These are phyloP conservation scores for Chrysopa pallens DNA, from an alignment of 1,140 invertebrate genomes.

Conservation along the genomic window DNA sequence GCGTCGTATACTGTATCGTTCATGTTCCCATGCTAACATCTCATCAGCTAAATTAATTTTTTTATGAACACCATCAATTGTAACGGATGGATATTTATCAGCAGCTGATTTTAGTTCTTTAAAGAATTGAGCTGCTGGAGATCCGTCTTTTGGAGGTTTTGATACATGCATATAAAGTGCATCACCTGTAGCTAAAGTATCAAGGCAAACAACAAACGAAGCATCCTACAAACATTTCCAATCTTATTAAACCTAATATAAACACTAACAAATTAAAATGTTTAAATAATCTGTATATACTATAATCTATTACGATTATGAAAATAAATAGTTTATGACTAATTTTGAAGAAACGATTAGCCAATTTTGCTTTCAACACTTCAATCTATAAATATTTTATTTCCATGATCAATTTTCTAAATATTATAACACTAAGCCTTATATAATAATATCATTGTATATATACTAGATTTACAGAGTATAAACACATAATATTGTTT, in stretches of 20 bases:
- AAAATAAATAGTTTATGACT: too few species aligned
- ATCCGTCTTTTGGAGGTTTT: slow-evolving; percentile 81
- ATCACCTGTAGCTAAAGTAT: slow-evolving; percentile 54
- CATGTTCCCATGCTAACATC: slow-evolving; percentile 90
- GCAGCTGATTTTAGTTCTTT: slow-evolving; percentile 43
- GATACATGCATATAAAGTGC: slow-evolving; percentile 82
- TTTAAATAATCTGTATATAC: too few species aligned
- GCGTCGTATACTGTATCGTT: slow-evolving; percentile 81
- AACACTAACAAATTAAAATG: too few species aligned
- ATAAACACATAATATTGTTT: not conserved
- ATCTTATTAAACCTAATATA: too few species aligned
- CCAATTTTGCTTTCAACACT: too few species aligned
- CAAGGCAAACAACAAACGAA: slow-evolving; percentile 80
- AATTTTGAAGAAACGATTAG: too few species aligned
- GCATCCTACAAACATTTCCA: slow-evolving; percentile 48
- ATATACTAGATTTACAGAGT: too few species aligned
- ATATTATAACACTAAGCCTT: too few species aligned
- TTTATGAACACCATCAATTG: slow-evolving; percentile 74
- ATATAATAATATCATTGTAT: too few species aligned
- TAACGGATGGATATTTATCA: slow-evolving; percentile 27
- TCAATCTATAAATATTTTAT: too few species aligned
- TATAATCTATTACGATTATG: too few species aligned
- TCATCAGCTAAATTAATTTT: slow-evolving; percentile 96
- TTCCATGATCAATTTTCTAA: too few species aligned
- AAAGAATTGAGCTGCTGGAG: slow-evolving; percentile 49